phyloP scores from a whole-genome alignment of 2,888 invertebrate genomes.

The Tenthredo distinguenda region DNA sequence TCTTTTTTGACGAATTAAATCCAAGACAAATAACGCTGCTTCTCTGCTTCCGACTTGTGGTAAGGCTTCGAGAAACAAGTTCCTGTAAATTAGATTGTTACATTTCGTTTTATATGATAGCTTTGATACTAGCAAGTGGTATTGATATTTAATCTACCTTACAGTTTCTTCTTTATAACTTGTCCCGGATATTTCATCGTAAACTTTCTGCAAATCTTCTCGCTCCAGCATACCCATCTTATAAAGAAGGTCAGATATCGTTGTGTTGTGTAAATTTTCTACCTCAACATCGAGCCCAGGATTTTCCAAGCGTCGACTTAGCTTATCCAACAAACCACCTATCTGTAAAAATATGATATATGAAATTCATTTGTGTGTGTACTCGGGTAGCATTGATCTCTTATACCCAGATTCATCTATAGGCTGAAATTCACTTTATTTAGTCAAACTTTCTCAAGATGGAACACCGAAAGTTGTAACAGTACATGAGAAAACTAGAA shows the following conservation, averaged over 20 bases:
- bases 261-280: conserved; percentile 76
- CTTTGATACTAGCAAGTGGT: neutral
- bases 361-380: neutral
- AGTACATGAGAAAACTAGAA: neutral
- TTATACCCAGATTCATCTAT: neutral
- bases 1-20: conserved; percentile 82
- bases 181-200: conserved; percentile 80
- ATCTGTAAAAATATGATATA: conserved; percentile 63
- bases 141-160: conserved; percentile 69
- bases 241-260: conserved; percentile 76
- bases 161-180: conserved; percentile 88
- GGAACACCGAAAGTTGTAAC: neutral
- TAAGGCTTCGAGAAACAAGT: conserved; percentile 86
- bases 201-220: conserved; percentile 73
- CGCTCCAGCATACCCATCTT: conserved; percentile 76
- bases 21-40: conserved; percentile 83
- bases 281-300: conserved; percentile 73
- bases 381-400: too few relatives aligned
- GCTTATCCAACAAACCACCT: conserved; percentile 70
- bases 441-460: neutral
- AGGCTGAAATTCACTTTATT: neutral
- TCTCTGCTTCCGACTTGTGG: conserved; percentile 86
- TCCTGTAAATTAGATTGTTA: conserved; percentile 74
- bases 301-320: conserved; percentile 74
- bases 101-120: neutral